Evolutionary conservation across 53 echinoderm and acorn worm genomes (phyloP), one percentile per base, ranked within the genome.

Genomic region (Echinometra lucunter): DNA sequence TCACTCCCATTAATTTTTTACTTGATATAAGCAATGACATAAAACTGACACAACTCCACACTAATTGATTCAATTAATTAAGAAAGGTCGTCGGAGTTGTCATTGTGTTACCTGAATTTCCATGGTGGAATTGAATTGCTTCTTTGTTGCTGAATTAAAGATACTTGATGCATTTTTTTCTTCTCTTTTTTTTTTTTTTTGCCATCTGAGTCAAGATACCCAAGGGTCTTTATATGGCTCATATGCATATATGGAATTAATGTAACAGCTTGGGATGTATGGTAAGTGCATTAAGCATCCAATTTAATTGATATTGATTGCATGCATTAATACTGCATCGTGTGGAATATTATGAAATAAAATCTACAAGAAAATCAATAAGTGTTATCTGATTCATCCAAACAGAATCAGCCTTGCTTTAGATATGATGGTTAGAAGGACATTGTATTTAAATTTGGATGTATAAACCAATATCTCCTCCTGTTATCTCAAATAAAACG

Each of bases 261-360:
- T 37, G 91, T 38, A 67, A 92, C 92, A 92, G 92, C 57, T 92
- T 92, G 74, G 18, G 72, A 90, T 38, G 2, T 0, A 37, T 19
- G 11, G 35, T 34, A 30, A 34, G 69, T 32, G 58, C 25, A 58
- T 4, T 69, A 66, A 45, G 69, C 67, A 32, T 69, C 57, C 92
- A 67, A 92, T 45, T 45, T 92, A 92, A 92, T 92, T 92, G 92
- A 70, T 92, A 92, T 92, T 72, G 92, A 92, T 92, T 34, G 27
- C 21, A 35, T 78, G 40, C 78, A 78, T 78, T 78, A 78, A 78
- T 78, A 78, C 78, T 7, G 42, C 78, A 78, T 78, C 78, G 37
- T 7, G 16, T 40, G 40, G 78, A 78, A 78, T 78, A 38, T n/a
- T n/a, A n/a, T 78, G 21, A 78, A 78, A 78, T 78, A 38, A 18